Conservation (phyloP, 2,888 invertebrate species). For the Flexamia atlantica region DNA sequence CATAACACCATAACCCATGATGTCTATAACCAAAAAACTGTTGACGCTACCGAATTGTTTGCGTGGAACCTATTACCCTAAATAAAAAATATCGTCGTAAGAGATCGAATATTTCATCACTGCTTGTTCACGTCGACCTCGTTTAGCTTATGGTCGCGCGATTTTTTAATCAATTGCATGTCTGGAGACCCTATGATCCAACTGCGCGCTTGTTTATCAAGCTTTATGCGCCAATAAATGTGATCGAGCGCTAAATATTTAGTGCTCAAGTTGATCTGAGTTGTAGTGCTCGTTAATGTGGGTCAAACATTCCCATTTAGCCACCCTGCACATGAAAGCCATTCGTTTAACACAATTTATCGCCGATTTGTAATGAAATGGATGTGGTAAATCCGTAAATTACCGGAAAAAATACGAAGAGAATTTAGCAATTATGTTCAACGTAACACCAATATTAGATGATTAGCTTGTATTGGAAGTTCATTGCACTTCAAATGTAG, state of each 20-base stretch:
- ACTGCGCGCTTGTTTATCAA: conserved; percentile 39
- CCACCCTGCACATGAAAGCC: conserved; percentile 19
- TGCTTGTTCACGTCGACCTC: conserved; percentile 26
- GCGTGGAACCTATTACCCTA: not conserved
- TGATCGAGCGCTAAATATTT: conserved; percentile 51
- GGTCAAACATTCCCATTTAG: conserved; percentile 37
- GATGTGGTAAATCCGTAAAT: not conserved
- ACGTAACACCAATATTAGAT: not conserved
- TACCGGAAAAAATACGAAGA: not conserved
- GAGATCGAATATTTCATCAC: not conserved
- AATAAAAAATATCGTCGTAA: not conserved
- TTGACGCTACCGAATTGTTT: not conserved
- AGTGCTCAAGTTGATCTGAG: conserved; percentile 24
- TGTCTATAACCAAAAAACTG: not conserved
- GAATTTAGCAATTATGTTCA: not conserved
- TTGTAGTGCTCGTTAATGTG: conserved; percentile 21
- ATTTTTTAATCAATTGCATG: conserved; percentile 42
- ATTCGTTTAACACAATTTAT: not conserved
- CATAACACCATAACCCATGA: too few species aligned
- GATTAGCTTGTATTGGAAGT: not conserved
- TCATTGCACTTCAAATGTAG: too few species aligned
- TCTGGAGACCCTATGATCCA: not conserved
- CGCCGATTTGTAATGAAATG: conserved; percentile 8
- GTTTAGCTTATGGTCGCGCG: not conserved
- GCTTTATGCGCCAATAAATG: conserved; percentile 32